phyloP scores from a whole-genome alignment of 2,888 invertebrate species.

The Lamproptera curius region DNA sequence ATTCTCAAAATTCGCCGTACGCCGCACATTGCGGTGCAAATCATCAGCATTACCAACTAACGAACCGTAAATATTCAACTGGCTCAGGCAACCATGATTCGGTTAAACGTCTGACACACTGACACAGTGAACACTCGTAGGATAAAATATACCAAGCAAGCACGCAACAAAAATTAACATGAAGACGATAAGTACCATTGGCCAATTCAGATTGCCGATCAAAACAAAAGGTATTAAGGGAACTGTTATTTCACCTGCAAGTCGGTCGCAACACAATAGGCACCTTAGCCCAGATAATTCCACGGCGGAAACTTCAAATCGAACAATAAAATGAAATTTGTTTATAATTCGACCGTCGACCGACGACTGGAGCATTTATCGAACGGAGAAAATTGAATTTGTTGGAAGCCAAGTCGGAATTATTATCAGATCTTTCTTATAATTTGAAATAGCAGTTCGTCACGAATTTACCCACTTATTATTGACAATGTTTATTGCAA shows the following conservation, averaged over 20 bases:
- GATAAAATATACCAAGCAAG: slow-evolving; percentile 5
- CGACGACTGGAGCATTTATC: not conserved
- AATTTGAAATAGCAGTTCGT: too few species aligned
- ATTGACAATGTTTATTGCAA: too few species aligned
- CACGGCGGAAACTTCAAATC: slow-evolving; percentile 51
- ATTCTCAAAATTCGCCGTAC: slow-evolving; percentile 41
- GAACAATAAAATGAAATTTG: slow-evolving; percentile 21
- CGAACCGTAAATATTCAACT: slow-evolving; percentile 48
- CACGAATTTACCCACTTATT: too few species aligned
- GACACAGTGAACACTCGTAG: slow-evolving; percentile 6
- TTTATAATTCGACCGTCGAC: not conserved
- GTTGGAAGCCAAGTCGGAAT: too few species aligned
- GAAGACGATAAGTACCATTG: not conserved
- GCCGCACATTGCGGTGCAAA: slow-evolving; percentile 39
- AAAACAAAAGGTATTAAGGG: slow-evolving; percentile 39
- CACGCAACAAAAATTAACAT: slow-evolving; percentile 2
- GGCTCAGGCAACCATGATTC: slow-evolving; percentile 42
- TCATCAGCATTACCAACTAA: slow-evolving; percentile 36
- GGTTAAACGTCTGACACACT: slow-evolving; percentile 30
- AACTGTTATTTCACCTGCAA: slow-evolving; percentile 58
- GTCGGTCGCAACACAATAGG: slow-evolving; percentile 35
- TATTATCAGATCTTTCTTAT: too few species aligned
- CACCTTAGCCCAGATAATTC: slow-evolving; percentile 50
- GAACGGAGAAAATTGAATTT: not conserved
- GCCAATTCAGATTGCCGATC: slow-evolving; percentile 3